A percentile compares a stretch with the other conserved stretches of the same genome.
These are phyloP conservation scores for Tetramorium alpestre DNA, from an alignment of 1,140 invertebrate species.

Conservation along the genomic window DNA sequence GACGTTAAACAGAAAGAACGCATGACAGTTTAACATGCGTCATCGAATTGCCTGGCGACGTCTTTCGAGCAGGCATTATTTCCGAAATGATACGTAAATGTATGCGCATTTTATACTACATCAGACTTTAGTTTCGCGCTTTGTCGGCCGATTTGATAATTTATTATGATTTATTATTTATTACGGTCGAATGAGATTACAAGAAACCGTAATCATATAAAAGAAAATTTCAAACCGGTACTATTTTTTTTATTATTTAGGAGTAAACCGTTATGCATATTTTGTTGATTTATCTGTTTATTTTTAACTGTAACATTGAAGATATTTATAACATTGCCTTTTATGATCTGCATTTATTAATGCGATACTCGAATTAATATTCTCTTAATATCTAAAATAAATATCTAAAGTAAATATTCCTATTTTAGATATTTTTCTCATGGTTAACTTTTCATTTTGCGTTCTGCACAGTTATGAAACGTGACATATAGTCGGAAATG, in stretches of 20 bases:
- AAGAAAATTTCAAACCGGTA: background rate
- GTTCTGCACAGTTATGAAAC: background rate
- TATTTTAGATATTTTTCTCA: background rate
- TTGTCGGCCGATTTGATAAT: background rate
- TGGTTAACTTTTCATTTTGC: background rate
- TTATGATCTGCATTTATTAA: background rate
- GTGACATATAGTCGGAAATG: background rate
- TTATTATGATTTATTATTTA: background rate
- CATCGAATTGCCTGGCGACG: background rate
- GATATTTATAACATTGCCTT: background rate
- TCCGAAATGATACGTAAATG: conserved; percentile 8
- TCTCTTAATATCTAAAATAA: background rate
- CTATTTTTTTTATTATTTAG: background rate
- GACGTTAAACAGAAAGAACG: background rate
- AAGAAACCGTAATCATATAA: background rate
- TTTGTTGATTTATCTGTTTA: background rate
- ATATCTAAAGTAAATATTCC: too few species aligned
- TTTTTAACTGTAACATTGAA: background rate
- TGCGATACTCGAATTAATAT: background rate
- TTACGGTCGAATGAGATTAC: background rate
- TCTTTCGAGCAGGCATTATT: background rate
- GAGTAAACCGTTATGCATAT: background rate
- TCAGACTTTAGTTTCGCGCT: background rate
- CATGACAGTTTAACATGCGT: background rate
- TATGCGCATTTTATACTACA: background rate